Conservation (phyloP, 1,140 invertebrate genomes). For the Frieseomelitta varia region DNA sequence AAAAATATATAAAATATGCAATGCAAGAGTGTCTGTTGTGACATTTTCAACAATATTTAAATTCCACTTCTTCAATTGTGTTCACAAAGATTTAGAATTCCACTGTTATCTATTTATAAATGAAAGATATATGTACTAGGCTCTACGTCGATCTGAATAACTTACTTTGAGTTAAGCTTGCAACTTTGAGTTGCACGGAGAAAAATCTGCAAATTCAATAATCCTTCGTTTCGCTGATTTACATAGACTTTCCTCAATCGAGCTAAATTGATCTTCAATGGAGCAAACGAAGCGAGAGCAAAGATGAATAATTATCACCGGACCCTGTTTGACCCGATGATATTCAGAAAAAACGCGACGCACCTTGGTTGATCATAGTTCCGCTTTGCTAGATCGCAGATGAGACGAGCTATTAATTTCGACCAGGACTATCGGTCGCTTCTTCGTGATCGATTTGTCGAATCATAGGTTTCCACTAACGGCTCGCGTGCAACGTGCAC, state of each 20-base stretch:
- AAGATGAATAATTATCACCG: background rate
- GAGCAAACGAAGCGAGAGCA: background rate
- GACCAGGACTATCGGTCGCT: constrained; percentile 28
- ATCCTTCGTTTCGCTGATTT: background rate
- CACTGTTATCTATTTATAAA: background rate
- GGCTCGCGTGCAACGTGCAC: background rate
- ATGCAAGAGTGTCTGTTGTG: background rate
- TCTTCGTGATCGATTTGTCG: background rate
- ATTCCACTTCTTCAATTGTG: no score
- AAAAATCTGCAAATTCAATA: background rate
- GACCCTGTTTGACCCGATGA: background rate
- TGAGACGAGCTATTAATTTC: constrained; percentile 19
- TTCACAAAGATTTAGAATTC: no score
- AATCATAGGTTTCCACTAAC: constrained; percentile 19
- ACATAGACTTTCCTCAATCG: background rate
- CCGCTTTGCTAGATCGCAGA: constrained; percentile 12
- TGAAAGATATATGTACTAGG: no score
- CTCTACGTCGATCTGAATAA: no score
- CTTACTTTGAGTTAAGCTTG: background rate
- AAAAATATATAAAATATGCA: background rate
- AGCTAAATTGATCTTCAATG: background rate
- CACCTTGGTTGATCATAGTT: background rate
- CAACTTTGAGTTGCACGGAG: background rate
- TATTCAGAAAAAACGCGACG: background rate
- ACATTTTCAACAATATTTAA: background rate